These are phyloP conservation scores for Scaptodrosophila latifasciaeformis DNA, from an alignment of 2,888 invertebrate genomes.

Conservation along the genomic window DNA sequence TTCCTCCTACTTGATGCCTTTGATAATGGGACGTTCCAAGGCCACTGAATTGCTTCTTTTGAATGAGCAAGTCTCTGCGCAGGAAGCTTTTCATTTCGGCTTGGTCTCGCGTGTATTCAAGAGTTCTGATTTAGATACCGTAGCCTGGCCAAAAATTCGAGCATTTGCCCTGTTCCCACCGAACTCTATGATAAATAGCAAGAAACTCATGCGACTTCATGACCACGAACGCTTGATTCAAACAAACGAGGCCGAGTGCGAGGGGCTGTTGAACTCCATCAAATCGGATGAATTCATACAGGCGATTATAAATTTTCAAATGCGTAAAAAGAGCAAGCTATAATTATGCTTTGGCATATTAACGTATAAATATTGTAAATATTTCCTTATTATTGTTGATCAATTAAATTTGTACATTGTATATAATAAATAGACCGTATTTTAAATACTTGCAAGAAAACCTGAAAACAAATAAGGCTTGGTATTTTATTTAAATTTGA, in stretches of 20 bases:
- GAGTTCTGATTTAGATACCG: slow-evolving; percentile 78
- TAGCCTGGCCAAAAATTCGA: slow-evolving; percentile 78
- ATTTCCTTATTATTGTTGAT: no score
- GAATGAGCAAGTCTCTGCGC: slow-evolving; percentile 85
- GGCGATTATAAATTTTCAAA: slow-evolving; percentile 73
- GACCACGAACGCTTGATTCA: slow-evolving; percentile 80
- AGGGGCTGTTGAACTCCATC: slow-evolving; percentile 80
- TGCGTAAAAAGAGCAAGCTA: slow-evolving; percentile 65
- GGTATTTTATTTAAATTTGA: no score
- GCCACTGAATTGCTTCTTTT: slow-evolving; percentile 81
- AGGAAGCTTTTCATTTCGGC: slow-evolving; percentile 85
- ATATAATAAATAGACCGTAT: no score
- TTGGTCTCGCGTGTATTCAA: slow-evolving; percentile 88
- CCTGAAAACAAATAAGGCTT: no score
- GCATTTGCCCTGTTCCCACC: slow-evolving; percentile 77
- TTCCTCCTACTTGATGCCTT: slow-evolving; percentile 89
- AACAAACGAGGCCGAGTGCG: slow-evolving; percentile 82
- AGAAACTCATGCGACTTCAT: slow-evolving; percentile 80
- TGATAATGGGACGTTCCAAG: slow-evolving; percentile 87
- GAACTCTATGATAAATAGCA: slow-evolving; percentile 80
- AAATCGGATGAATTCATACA: slow-evolving; percentile 80
- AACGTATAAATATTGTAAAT: no score
- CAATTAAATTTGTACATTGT: no score
- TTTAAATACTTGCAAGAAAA: no score
- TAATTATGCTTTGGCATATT: no score